These are phyloP conservation scores for Apantesis nais DNA, from an alignment of 2,888 invertebrate species.

Conservation along the genomic window DNA sequence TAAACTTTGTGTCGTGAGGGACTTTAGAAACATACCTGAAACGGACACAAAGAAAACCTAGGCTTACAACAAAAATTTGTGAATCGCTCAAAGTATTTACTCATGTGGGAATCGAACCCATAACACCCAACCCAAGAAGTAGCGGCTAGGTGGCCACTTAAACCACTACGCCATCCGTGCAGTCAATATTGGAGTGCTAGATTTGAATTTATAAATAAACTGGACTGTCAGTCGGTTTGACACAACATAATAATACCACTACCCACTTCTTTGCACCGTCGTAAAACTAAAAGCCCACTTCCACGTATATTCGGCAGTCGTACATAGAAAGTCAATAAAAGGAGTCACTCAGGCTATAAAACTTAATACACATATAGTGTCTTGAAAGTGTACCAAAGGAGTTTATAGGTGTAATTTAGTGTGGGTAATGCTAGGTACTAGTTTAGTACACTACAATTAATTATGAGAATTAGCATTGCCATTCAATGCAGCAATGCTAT, in stretches of 20 bases:
- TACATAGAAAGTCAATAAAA: constrained; percentile 1
- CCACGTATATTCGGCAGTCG: neutral
- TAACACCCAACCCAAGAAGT: too few relatives aligned
- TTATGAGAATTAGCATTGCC: neutral
- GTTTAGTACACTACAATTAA: neutral
- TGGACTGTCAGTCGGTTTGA: neutral
- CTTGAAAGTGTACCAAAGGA: neutral
- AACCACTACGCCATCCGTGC: too few relatives aligned
- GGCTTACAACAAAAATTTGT: too few relatives aligned
- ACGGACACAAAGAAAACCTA: too few relatives aligned
- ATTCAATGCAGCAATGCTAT: too few relatives aligned
- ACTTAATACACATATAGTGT: neutral
- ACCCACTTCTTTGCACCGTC: neutral
- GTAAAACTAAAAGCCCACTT: constrained; percentile 9
- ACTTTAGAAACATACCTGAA: too few relatives aligned
- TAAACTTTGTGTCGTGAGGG: too few relatives aligned
- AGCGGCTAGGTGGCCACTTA: too few relatives aligned
- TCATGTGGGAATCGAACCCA: too few relatives aligned
- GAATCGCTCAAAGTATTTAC: too few relatives aligned
- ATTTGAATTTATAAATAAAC: neutral
- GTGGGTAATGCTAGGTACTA: neutral
- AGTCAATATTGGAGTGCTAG: neutral
- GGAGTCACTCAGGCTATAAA: neutral
- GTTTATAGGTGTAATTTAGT: neutral
- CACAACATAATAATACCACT: neutral